These are phyloP conservation scores for Lycaon pictus DNA, from an alignment of 2,113 vertebrate genomes.

Conservation along the genomic window DNA sequence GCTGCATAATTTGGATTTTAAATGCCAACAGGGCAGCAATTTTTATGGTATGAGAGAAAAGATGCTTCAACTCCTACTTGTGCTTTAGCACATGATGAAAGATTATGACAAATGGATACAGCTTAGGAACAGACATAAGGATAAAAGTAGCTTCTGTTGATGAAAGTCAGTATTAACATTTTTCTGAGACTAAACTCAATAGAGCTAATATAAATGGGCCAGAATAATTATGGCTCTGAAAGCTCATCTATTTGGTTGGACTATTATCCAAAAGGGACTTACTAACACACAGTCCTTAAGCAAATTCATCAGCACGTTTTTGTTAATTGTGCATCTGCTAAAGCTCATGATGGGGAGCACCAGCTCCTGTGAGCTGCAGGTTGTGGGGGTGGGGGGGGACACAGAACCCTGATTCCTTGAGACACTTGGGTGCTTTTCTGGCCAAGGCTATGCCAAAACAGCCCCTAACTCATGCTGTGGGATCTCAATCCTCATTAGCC, in stretches of 20 bases:
- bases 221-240: conserved; percentile 84
- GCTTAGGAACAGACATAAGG: conserved; percentile 81
- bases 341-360: conserved; percentile 79
- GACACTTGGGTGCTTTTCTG: conserved; percentile 49
- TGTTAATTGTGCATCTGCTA: conserved; percentile 78
- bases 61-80: conserved; percentile 78
- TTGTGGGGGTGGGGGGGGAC: neutral
- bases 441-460: neutral
- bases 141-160: conserved; percentile 84
- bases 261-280: conserved; percentile 84
- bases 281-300: conserved; percentile 79
- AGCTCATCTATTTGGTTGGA: conserved; percentile 82
- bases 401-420: conserved; percentile 28
- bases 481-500: conserved; percentile 49
- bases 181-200: conserved; percentile 83
- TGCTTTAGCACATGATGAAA: conserved; percentile 72
- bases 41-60: conserved; percentile 71
- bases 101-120: conserved; percentile 84
- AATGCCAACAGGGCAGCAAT: conserved; percentile 67
- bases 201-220: conserved; percentile 85
- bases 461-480: neutral
- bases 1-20: conserved; percentile 73
- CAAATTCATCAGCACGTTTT: conserved; percentile 84
- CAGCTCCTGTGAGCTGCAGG: conserved; percentile 46
- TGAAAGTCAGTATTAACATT: conserved; percentile 86